Conservation (phyloP, 64 coral and sea anemone species). For the Porites australiensis region DNA sequence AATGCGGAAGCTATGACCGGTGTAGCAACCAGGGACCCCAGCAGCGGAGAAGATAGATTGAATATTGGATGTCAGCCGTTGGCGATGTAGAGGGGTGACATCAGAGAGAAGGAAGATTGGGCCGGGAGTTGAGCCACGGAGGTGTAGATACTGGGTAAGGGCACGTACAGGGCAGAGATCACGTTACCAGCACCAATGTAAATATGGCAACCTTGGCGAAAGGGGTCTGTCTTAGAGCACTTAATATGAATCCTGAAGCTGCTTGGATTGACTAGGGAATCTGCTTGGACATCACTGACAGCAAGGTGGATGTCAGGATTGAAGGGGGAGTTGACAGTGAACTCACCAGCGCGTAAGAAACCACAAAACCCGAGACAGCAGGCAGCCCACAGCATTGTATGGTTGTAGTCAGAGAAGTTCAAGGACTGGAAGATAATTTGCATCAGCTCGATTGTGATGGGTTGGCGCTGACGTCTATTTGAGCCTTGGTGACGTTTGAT, state of each 20-base stretch:
- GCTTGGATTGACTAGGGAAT: neutral
- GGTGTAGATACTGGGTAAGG: neutral
- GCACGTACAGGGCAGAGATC: neutral
- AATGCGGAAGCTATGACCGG: constrained; percentile 34
- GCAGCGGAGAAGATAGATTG: neutral
- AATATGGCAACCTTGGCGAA: neutral
- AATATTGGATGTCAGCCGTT: neutral
- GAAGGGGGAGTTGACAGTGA: no score
- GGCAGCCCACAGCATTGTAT: constrained; percentile 27
- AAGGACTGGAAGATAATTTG: neutral
- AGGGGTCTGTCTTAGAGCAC: neutral
- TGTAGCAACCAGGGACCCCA: constrained; percentile 18
- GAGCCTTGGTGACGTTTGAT: neutral
- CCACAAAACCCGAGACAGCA: neutral
- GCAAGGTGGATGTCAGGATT: no score
- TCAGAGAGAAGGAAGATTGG: neutral
- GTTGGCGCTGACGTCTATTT: neutral
- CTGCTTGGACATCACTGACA: no score
- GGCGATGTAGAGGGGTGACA: neutral
- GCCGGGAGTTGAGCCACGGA: constrained; percentile 32
- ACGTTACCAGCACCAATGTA: neutral
- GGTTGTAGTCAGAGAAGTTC: neutral
- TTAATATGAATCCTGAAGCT: constrained; percentile 12
- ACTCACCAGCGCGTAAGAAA: neutral
- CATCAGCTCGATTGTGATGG: constrained; percentile 11